Conservation (phyloP, 2,113 vertebrate species). For the Paratilapia polleni region DNA sequence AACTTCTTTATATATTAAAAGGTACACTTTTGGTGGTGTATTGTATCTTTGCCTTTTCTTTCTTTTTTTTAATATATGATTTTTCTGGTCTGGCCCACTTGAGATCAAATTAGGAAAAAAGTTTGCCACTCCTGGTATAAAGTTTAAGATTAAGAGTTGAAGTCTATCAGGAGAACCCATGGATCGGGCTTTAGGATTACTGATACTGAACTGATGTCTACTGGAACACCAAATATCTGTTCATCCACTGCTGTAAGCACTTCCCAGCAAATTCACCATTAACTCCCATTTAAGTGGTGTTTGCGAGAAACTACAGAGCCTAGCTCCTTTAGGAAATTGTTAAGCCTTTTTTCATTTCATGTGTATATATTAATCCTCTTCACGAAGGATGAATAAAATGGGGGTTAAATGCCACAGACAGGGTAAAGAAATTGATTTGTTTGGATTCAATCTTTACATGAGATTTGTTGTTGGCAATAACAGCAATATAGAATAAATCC, state of each 20-base stretch:
- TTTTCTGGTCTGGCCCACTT: not conserved
- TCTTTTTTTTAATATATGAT: too few relatives aligned
- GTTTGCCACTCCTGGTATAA: not conserved
- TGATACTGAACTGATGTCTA: not conserved
- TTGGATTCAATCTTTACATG: not conserved
- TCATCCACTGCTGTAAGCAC: too few relatives aligned
- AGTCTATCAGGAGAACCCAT: not conserved
- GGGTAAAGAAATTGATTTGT: too few relatives aligned
- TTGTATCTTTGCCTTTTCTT: too few relatives aligned
- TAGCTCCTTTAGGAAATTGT: not conserved
- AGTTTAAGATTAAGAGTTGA: not conserved
- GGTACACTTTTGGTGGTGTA: too few relatives aligned
- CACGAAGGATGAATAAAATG: too few relatives aligned
- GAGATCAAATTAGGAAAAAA: fast-evolving
- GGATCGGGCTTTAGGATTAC: not conserved
- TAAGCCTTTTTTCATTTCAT: too few relatives aligned
- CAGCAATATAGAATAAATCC: not conserved
- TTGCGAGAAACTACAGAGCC: not conserved
- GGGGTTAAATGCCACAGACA: too few relatives aligned
- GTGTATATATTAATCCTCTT: too few relatives aligned
- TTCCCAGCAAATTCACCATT: too few relatives aligned
- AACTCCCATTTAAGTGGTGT: not conserved
- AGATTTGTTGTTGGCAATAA: not conserved
- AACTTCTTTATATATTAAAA: too few relatives aligned
- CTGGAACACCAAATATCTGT: not conserved